Conservation (phyloP, 2,797 vertebrate genomes). For the Kryptolebias ocellatus region DNA sequence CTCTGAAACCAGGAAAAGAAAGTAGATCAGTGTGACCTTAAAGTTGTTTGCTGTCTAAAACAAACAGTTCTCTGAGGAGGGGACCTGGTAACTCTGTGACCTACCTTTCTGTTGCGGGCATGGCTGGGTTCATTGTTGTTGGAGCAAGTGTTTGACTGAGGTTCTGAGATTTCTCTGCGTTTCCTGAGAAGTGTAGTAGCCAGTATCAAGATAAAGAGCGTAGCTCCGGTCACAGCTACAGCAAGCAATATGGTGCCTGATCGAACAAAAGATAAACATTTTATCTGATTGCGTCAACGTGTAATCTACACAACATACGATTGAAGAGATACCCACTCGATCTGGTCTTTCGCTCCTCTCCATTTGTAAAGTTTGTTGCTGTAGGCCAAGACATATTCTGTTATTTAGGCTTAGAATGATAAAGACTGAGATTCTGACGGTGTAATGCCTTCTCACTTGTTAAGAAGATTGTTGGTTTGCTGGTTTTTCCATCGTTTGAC, state of each 20-base stretch:
- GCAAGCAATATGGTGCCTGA: slow-evolving; percentile 33
- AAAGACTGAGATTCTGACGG: background rate
- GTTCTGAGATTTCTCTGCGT: slow-evolving; percentile 5
- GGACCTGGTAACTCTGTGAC: background rate
- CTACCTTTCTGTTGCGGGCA: slow-evolving; percentile 29
- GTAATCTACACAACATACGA: background rate
- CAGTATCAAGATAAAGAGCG: slow-evolving; percentile 20
- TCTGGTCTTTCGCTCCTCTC: background rate
- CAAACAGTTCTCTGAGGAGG: background rate
- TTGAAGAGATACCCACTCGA: slow-evolving; percentile 15
- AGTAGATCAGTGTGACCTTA: background rate
- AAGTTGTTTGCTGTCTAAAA: background rate
- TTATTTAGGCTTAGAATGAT: background rate
- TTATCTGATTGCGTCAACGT: background rate
- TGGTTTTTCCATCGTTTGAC: background rate
- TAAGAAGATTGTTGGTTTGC: background rate
- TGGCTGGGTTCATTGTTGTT: background rate
- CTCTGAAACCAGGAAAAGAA: slow-evolving; percentile 31
- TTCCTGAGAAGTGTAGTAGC: slow-evolving; percentile 17
- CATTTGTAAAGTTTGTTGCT: slow-evolving; percentile 21
- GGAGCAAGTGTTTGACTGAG: slow-evolving; percentile 7
- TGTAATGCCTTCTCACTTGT: slow-evolving; percentile 20
- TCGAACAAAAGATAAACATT: background rate
- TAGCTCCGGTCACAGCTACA: accelerated
- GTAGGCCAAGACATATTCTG: background rate